These are phyloP conservation scores for Volucella zonaria DNA, from an alignment of 2,888 invertebrate species.

Conservation along the genomic window DNA sequence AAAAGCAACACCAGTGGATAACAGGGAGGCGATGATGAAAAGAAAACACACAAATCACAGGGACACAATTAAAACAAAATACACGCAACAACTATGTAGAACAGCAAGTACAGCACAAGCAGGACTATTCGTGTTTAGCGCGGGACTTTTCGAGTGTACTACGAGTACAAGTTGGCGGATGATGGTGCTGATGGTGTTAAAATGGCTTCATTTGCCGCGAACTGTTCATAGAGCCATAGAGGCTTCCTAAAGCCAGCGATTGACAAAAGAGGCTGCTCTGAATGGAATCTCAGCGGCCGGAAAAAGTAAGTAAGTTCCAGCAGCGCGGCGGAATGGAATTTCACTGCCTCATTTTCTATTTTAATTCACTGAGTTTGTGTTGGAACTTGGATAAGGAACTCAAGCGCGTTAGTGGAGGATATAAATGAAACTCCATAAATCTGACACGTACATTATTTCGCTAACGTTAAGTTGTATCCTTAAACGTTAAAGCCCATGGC, in stretches of 20 bases:
- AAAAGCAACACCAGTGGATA: constrained; percentile 11
- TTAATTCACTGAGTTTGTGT: constrained; percentile 34
- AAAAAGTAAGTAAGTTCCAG: constrained; percentile 52
- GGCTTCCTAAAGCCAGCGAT: background rate
- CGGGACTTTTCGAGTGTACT: too few species aligned
- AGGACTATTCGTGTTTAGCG: too few species aligned
- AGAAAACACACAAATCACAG: constrained; percentile 60
- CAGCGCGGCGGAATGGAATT: constrained; percentile 57
- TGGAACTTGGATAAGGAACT: constrained; percentile 14
- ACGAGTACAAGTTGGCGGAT: constrained; percentile 28
- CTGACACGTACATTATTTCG: constrained; percentile 49
- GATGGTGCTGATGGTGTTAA: constrained; percentile 43
- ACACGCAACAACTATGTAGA: constrained; percentile 34
- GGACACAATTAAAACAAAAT: constrained; percentile 66
- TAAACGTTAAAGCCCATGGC: background rate
- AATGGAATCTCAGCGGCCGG: background rate
- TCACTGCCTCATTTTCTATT: constrained; percentile 40
- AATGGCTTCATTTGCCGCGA: constrained; percentile 63
- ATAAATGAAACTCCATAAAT: constrained; percentile 60
- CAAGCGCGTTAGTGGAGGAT: constrained; percentile 6
- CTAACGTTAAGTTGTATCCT: too few species aligned
- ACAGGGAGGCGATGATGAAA: background rate
- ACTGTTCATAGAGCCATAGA: constrained; percentile 18
- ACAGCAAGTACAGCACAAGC: constrained; percentile 4
- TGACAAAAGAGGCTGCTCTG: background rate